phyloP scores from a whole-genome alignment of 2,888 invertebrate genomes.

The Drosophila mettleri region DNA sequence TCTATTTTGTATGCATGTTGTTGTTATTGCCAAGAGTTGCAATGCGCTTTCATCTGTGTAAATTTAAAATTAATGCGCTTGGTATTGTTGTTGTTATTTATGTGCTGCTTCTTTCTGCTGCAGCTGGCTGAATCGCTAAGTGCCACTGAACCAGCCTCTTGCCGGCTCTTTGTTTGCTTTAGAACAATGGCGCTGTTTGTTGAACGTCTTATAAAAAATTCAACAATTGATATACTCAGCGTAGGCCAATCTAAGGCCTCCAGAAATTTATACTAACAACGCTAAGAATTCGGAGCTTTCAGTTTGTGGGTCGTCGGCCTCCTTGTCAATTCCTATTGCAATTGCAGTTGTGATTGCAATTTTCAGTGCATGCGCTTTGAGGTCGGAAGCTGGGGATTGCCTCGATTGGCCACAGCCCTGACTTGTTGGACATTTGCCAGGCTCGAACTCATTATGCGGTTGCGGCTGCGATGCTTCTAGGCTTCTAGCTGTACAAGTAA shows the following conservation, averaged over 20 bases:
- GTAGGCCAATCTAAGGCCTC: conserved; percentile 47
- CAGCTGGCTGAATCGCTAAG: conserved; percentile 52
- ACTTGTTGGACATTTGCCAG: conserved; percentile 57
- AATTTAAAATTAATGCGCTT: conserved; percentile 73
- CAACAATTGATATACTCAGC: conserved; percentile 53
- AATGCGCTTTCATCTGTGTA: conserved; percentile 65
- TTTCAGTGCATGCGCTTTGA: conserved; percentile 10
- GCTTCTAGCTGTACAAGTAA: conserved; percentile 21
- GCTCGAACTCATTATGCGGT: conserved; percentile 61
- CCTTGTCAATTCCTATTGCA: background rate
- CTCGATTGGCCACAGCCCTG: conserved; percentile 16
- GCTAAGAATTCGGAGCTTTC: conserved; percentile 38
- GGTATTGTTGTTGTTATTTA: conserved; percentile 23
- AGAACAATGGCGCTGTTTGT: conserved; percentile 53
- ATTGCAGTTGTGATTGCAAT: conserved; percentile 7
- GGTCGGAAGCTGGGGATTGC: conserved; percentile 1
- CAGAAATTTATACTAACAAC: conserved; percentile 51
- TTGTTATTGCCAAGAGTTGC: conserved; percentile 28
- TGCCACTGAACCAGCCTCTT: conserved; percentile 23
- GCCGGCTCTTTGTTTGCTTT: background rate
- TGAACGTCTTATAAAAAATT: conserved; percentile 64
- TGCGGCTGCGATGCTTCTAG: conserved; percentile 17
- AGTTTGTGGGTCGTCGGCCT: conserved; percentile 18
- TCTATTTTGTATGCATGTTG: conserved; percentile 58
- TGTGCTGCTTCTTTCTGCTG: conserved; percentile 23